phyloP scores from a whole-genome alignment of 2,888 invertebrate genomes.

The Pollenia angustigena region DNA sequence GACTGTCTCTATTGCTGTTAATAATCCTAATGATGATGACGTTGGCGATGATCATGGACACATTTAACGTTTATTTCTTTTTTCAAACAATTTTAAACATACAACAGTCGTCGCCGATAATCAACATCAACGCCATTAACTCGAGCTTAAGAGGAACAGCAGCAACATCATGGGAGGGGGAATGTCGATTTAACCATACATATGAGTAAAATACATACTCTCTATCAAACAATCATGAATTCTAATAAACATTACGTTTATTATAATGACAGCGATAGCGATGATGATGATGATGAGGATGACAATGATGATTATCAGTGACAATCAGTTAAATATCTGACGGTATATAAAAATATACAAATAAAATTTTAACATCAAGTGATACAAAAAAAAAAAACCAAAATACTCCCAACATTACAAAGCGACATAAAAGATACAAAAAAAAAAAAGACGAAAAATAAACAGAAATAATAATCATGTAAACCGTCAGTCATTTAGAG shows the following conservation, averaged over 20 bases:
- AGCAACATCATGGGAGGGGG: not conserved
- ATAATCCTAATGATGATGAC: conserved; percentile 26
- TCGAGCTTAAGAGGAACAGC: not conserved
- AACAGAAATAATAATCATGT: conserved; percentile 64
- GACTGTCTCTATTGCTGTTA: conserved; percentile 45
- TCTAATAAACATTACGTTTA: conserved; percentile 57
- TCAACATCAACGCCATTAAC: conserved; percentile 6
- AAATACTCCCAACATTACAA: conserved; percentile 22
- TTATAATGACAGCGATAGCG: conserved; percentile 43
- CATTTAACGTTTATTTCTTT: conserved; percentile 20
- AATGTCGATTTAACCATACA: not conserved
- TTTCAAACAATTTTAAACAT: conserved; percentile 17
- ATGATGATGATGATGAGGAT: conserved; percentile 7
- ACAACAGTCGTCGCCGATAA: conserved; percentile 12
- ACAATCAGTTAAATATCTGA: conserved; percentile 35
- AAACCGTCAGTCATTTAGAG: conserved; percentile 68
- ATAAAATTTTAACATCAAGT: conserved; percentile 42
- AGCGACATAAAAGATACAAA: conserved; percentile 19
- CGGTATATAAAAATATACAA: not conserved
- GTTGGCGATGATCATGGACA: conserved; percentile 36
- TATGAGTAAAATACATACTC: conserved; percentile 11
- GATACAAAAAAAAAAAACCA: conserved; percentile 23
- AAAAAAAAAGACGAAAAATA: conserved; percentile 1
- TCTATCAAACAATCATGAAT: conserved; percentile 29
- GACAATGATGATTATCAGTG: conserved; percentile 59